A percentile compares a stretch with the other conserved stretches of the same genome.
Evolutionary conservation across 2,113 vertebrate genomes (phyloP).

Genomic region (Ictidomys tridecemlineatus): DNA sequence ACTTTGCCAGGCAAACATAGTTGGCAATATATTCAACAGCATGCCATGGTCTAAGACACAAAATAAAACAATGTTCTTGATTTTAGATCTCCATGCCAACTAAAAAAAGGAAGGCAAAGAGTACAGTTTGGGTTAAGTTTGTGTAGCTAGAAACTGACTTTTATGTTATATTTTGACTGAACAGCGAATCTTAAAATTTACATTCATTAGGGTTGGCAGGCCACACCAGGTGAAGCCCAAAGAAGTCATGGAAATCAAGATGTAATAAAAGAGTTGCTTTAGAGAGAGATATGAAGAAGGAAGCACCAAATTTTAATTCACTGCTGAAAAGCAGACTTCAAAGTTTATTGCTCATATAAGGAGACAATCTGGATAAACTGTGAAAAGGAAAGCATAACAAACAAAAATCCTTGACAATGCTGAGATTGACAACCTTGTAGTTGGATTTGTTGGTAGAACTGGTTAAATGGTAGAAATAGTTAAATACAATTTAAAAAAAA

Average conservation of each 20-base stretch:
- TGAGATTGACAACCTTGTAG: background rate
- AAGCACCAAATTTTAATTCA: background rate
- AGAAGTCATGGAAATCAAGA: background rate
- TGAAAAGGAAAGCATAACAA: background rate
- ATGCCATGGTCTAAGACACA: background rate
- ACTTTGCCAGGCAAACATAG: background rate
- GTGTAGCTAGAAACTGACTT: background rate
- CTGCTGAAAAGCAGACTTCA: background rate
- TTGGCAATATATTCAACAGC: background rate
- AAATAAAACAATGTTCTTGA: background rate
- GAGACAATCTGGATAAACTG: background rate
- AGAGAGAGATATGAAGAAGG: background rate
- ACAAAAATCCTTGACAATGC: background rate
- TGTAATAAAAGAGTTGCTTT: background rate
- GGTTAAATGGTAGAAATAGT: too few species aligned
- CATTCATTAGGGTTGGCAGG: background rate
- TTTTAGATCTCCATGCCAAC: background rate
- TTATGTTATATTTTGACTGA: background rate
- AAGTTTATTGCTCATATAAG: background rate
- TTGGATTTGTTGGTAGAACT: background rate
- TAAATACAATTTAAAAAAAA: background rate
- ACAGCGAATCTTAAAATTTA: background rate
- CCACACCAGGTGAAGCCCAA: background rate
- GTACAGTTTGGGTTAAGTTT: background rate
- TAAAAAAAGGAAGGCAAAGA: background rate